These are phyloP conservation scores for Drosophila gunungcola DNA, from an alignment of 1,140 invertebrate species.

Conservation along the genomic window DNA sequence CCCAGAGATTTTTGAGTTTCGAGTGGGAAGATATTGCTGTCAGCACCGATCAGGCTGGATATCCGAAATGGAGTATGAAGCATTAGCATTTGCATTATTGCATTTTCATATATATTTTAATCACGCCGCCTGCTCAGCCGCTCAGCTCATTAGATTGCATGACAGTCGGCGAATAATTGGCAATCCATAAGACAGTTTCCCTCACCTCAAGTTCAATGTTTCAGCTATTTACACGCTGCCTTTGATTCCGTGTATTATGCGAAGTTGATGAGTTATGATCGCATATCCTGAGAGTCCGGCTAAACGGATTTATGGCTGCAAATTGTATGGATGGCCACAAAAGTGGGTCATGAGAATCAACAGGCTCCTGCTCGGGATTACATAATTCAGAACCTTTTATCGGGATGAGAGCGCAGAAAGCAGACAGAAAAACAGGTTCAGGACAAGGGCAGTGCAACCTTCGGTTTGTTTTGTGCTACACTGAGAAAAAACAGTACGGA, in stretches of 20 bases:
- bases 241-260: conserved; percentile 33
- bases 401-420: conserved; percentile 3
- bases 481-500: not conserved
- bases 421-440: conserved; percentile 64
- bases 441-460: conserved; percentile 69
- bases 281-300: conserved; percentile 15
- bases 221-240: conserved; percentile 11
- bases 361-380: conserved; percentile 34
- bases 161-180: conserved; percentile 26
- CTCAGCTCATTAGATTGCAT: conserved; percentile 63
- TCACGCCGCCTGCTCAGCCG: conserved; percentile 21
- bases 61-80: conserved; percentile 27
- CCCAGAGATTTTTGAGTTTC: conserved; percentile 12
- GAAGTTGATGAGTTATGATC: conserved; percentile 43
- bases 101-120: conserved; percentile 23
- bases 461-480: conserved; percentile 26
- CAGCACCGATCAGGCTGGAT: conserved; percentile 32
- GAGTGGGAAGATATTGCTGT: conserved; percentile 37
- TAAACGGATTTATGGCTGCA: conserved; percentile 51
- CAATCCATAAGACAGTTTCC: conserved; percentile 11
- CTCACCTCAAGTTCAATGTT: conserved; percentile 61
- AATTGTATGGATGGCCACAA: conserved; percentile 42
- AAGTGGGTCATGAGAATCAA: conserved; percentile 74
- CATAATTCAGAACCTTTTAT: conserved; percentile 74
- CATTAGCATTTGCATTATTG: conserved; percentile 18